Conservation (phyloP, 2,113 vertebrate genomes). For the Paradoxurus hermaphroditus region DNA sequence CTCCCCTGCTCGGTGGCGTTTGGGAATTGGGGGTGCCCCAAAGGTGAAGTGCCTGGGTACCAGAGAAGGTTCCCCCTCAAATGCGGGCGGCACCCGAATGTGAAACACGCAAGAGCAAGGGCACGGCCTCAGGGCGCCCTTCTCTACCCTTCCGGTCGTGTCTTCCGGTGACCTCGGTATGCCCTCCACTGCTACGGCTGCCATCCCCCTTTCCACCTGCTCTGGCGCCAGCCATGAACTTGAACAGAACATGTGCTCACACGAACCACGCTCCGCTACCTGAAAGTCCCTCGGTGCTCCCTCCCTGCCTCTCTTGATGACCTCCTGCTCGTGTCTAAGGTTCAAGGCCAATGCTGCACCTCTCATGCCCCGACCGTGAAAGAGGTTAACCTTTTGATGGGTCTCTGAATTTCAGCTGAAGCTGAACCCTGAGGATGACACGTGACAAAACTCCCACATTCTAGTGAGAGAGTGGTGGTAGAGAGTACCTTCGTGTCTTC, state of each 20-base stretch:
- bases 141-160: neutral
- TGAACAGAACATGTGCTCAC: neutral
- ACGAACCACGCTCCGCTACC: neutral
- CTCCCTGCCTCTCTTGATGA: neutral
- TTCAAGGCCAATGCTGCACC: rapidly evolving
- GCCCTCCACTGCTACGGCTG: neutral
- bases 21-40: neutral
- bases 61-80: neutral
- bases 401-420: neutral
- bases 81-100: neutral
- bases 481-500: neutral
- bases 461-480: neutral
- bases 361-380: neutral
- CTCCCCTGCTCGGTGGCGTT: neutral
- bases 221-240: neutral
- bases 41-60: neutral
- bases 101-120: neutral
- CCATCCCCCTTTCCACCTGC: neutral
- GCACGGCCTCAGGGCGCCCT: too few species aligned
- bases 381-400: neutral
- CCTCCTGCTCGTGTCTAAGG: neutral
- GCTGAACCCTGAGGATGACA: neutral
- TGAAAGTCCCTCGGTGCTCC: neutral
- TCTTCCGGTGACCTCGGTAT: rapidly evolving
- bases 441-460: neutral